A percentile compares a stretch with the other conserved stretches of the same genome.
Conservation (phyloP, 1,140 invertebrate genomes). For the Pentalonia nigronervosa region DNA sequence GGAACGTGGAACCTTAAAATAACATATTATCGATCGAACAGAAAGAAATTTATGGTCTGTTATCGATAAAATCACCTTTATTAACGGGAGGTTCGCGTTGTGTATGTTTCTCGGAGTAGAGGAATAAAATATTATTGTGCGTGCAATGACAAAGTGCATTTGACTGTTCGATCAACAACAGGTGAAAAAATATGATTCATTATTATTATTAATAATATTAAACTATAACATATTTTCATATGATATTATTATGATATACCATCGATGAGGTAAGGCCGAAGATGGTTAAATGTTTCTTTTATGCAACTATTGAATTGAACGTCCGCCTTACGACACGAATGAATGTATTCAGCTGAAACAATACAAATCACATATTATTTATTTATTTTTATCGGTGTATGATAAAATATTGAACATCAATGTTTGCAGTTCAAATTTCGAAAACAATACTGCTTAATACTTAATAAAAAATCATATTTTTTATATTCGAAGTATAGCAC, state of each 20-base stretch:
- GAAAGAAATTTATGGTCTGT: background rate
- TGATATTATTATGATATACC: slow-evolving; percentile 63
- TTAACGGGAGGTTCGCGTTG: background rate
- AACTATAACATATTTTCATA: background rate
- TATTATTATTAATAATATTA: background rate
- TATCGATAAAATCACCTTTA: background rate
- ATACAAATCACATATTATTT: slow-evolving; percentile 58
- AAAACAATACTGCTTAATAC: background rate
- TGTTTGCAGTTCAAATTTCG: background rate
- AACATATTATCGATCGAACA: background rate
- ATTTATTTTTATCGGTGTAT: background rate
- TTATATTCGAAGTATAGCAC: background rate
- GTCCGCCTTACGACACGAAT: slow-evolving; percentile 73
- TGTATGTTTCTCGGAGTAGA: background rate
- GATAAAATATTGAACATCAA: background rate
- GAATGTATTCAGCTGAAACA: slow-evolving; percentile 76
- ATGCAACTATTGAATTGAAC: slow-evolving; percentile 74
- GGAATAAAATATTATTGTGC: background rate
- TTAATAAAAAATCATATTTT: background rate
- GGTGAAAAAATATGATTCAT: background rate
- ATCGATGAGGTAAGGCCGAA: slow-evolving; percentile 73
- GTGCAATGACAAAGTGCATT: background rate
- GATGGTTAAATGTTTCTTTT: slow-evolving; percentile 74
- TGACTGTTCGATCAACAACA: background rate
- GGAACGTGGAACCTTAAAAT: background rate